phyloP scores from a whole-genome alignment of 2,888 invertebrate species.

The Mythimna pallens region DNA sequence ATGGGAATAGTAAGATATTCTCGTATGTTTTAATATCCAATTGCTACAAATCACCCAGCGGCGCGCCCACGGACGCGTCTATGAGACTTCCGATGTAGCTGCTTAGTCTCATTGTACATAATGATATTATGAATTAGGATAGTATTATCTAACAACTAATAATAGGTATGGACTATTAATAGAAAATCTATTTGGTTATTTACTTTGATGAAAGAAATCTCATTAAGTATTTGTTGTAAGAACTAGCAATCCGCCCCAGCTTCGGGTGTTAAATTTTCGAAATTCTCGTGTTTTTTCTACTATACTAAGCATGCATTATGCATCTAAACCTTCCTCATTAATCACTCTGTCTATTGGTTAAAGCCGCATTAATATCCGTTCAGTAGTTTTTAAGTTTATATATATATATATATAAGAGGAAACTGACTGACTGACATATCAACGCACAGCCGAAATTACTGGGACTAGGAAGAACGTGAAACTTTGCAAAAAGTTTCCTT shows the following conservation, averaged over 20 bases:
- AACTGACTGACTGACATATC: too few species aligned
- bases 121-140: constrained; percentile 5
- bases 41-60: constrained; percentile 42
- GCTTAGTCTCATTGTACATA: constrained; percentile 14
- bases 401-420: too few species aligned
- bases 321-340: too few species aligned
- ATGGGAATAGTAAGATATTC: constrained; percentile 37
- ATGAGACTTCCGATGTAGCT: constrained; percentile 23
- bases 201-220: neutral
- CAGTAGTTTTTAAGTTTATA: too few species aligned
- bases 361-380: too few species aligned
- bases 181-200: constrained; percentile 4
- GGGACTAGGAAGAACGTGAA: too few species aligned
- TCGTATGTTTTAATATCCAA: constrained; percentile 30
- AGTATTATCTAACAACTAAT: neutral
- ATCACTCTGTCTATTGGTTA: too few species aligned
- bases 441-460: too few species aligned
- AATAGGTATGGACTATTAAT: neutral
- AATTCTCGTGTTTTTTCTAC: too few species aligned
- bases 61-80: constrained; percentile 29
- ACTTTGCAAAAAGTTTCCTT: too few species aligned
- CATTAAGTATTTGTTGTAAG: neutral
- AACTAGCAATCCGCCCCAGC: neutral
- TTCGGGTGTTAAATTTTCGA: too few species aligned
- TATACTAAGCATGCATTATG: too few species aligned